A percentile compares a stretch with the other conserved stretches of the same genome.
Conservation (phyloP, 2,113 vertebrate genomes). For the Furnarius figulus region DNA sequence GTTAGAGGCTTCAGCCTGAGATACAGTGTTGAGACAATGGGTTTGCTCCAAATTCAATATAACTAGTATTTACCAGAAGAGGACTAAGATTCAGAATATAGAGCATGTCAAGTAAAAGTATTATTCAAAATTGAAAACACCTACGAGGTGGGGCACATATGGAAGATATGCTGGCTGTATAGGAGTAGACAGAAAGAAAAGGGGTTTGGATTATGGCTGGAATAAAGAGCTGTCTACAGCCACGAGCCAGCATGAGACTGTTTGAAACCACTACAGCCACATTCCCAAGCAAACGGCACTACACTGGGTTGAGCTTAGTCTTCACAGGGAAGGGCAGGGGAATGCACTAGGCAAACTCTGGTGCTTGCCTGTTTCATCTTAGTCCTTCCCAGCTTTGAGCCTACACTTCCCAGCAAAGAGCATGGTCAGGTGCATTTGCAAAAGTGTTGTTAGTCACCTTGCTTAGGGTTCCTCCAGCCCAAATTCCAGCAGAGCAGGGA, state of each 20-base stretch:
- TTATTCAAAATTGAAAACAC: neutral
- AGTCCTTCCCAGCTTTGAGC: neutral
- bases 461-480: neutral
- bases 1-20: neutral
- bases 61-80: neutral
- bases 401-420: neutral
- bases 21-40: neutral
- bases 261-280: neutral
- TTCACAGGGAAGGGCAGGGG: neutral
- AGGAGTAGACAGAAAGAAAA: neutral
- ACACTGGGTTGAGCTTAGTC: neutral
- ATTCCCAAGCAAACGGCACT: neutral
- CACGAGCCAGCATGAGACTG: neutral
- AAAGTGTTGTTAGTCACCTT: neutral
- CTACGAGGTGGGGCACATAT: neutral
- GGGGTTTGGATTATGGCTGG: neutral
- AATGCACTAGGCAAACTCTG: neutral
- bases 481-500: neutral
- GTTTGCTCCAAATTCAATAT: neutral
- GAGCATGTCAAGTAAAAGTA: slow-evolving; percentile 4
- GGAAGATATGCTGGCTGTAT: neutral
- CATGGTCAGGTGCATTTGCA: neutral
- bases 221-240: neutral
- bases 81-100: neutral
- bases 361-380: neutral